Conservation (phyloP, 1,140 invertebrate genomes). For the Scaptodrosophila lebanonensis region DNA sequence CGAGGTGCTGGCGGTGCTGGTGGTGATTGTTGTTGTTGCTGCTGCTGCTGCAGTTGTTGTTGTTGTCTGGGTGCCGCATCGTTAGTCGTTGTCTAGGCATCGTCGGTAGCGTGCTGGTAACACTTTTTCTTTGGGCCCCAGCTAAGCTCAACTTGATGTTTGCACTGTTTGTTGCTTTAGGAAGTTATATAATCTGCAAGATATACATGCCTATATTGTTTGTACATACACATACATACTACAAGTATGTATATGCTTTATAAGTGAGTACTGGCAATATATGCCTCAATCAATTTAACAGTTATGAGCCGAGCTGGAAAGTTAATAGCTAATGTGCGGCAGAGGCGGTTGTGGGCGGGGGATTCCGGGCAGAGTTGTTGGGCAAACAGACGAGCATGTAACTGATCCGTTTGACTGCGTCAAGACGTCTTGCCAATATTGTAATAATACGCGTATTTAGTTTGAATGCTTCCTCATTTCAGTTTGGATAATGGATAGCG, state of each 20-base stretch:
- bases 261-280: constrained; percentile 41
- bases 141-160: constrained; percentile 2
- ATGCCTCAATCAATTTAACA: constrained; percentile 72
- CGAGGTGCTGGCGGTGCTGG: neutral
- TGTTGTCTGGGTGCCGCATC: constrained; percentile 19
- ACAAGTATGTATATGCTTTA: neutral
- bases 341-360: constrained; percentile 49
- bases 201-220: constrained; percentile 18
- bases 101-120: constrained; percentile 70
- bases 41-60: neutral
- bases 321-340: constrained; percentile 47
- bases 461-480: constrained; percentile 51
- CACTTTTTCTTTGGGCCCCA: constrained; percentile 41
- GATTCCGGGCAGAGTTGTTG: constrained; percentile 35
- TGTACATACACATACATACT: neutral
- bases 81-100: constrained; percentile 40
- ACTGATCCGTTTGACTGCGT: constrained; percentile 61
- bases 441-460: too few relatives aligned
- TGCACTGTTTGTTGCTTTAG: constrained; percentile 28
- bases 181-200: constrained; percentile 70
- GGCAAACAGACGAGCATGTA: constrained; percentile 35
- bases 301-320: constrained; percentile 57
- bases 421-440: too few relatives aligned
- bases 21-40: constrained; percentile 12
- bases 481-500: too few relatives aligned